Conservation (phyloP, 2,797 vertebrate species). For the Pangasius krempfi region DNA sequence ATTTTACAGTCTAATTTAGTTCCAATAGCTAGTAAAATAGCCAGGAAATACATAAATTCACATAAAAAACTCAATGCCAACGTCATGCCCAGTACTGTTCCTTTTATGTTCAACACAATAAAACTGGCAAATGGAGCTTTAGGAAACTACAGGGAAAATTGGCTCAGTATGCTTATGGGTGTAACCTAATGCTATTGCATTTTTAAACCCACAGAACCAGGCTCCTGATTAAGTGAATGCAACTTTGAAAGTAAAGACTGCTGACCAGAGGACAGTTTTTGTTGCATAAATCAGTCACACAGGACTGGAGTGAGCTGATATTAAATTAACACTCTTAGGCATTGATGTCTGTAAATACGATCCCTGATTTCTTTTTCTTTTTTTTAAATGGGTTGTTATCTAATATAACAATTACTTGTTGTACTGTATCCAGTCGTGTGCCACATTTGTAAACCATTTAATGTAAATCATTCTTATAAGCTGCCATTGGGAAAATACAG, state of each 20-base stretch:
- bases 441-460: neutral
- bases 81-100: slow-evolving; percentile 11
- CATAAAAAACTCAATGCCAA: neutral
- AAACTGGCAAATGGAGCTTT: slow-evolving; percentile 31
- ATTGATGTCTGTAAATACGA: neutral
- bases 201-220: neutral
- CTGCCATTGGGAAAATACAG: neutral
- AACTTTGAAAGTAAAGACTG: neutral
- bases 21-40: too few species aligned
- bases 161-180: neutral
- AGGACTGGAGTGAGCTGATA: neutral
- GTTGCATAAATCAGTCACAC: neutral
- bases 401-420: neutral
- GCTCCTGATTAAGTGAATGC: neutral
- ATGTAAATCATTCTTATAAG: neutral
- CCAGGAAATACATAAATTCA: neutral
- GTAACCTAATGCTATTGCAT: neutral
- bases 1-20: too few species aligned
- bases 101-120: slow-evolving; percentile 24
- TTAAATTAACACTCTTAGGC: neutral
- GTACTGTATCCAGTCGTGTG: neutral
- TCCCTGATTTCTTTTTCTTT: neutral
- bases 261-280: neutral
- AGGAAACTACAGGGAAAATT: slow-evolving; percentile 5
- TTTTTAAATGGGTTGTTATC: neutral